Percentiles rank a stretch among this genome's conserved stretches.
phyloP scores from a whole-genome alignment of 2,888 invertebrate genomes.

The Busseola fusca region DNA sequence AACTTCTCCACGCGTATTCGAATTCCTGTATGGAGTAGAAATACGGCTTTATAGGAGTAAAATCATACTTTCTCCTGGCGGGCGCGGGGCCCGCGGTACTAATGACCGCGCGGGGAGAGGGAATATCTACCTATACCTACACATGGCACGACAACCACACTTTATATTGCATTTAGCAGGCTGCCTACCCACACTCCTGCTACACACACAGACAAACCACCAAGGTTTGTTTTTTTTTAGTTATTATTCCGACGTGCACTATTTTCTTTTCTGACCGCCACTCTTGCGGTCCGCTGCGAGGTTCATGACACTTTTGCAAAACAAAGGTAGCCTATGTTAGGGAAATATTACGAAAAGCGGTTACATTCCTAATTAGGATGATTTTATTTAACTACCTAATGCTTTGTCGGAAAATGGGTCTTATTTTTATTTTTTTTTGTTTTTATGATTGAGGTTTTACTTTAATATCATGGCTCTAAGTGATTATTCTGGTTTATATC shows the following conservation, averaged over 20 bases:
- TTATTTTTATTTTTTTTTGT: constrained; percentile 44
- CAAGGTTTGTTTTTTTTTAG: constrained; percentile 83
- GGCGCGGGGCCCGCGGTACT: constrained; percentile 82
- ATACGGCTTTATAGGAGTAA: constrained; percentile 89
- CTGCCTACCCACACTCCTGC: constrained; percentile 84
- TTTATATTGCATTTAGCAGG: constrained; percentile 88
- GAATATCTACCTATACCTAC: constrained; percentile 80
- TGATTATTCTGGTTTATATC: constrained; percentile 42
- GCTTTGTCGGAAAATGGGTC: constrained; percentile 42
- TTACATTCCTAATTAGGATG: constrained; percentile 60
- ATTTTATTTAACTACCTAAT: constrained; percentile 57
- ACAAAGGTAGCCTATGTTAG: constrained; percentile 54
- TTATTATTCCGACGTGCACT: constrained; percentile 85
- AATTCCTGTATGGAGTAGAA: constrained; percentile 89
- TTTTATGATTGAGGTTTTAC: constrained; percentile 22
- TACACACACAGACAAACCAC: constrained; percentile 76
- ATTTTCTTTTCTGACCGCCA: constrained; percentile 82
- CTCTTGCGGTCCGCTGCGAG: constrained; percentile 68
- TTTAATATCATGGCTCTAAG: constrained; percentile 32
- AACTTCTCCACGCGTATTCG: constrained; percentile 86
- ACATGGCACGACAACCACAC: constrained; percentile 86
- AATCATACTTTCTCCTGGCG: constrained; percentile 88
- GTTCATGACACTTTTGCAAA: constrained; percentile 64
- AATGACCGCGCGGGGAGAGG: constrained; percentile 89
- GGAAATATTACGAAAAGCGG: constrained; percentile 58